Evolutionary conservation across 2,888 invertebrate species (phyloP), one percentile per base, ranked within the genome.

Genomic region (Galeopsomyia nigrocyanea): DNA sequence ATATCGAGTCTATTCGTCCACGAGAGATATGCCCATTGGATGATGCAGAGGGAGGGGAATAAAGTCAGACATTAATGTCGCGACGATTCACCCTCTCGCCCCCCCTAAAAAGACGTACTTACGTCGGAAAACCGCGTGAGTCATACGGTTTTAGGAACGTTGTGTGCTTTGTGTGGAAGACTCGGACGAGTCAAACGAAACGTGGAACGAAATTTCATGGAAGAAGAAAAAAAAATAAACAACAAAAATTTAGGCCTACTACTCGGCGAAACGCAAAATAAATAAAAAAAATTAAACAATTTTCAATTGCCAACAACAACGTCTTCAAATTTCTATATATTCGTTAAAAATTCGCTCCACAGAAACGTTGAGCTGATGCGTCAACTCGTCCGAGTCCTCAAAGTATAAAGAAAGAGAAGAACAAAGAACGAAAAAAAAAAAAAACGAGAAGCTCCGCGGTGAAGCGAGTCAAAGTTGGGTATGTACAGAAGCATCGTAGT

Each of bases 141-240:
- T 46, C 49, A 67, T 53, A 51, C 22, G 56, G 39, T 49, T n/a
- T 61, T 69, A 65, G 68, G 62, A 66, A 73, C 65, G 68, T 68
- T 61, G 22, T n/a, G 19, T 22, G 14, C 7, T 55, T 26, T 26
- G 26, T 0, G 2, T 7, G 53, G 26, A 71, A 56, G 21, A 55
- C 39, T 39, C 50, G n/a, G 50, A 22, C 14, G 66, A 66, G 61
- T 71, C 71, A 17, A 0, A 16, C 1, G 14, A 17, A 17, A 9
- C 49, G 3, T 0, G 46, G 49, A 66, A 62, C 46, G 55, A 53
- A 53, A 51, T 16, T 31, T 10, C 1, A n/a, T 10, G 7, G 46
- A 10, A 46, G 46, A n/a, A 13, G 19, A 31, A 10, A 47, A 39
- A 39, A 39, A 10, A n/a, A 21, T 31, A 46, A 47, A 22, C 26